Evolutionary conservation across 1,140 invertebrate genomes (phyloP), one percentile per base, ranked within the genome.

Genomic region (Centruroides vittatus): DNA sequence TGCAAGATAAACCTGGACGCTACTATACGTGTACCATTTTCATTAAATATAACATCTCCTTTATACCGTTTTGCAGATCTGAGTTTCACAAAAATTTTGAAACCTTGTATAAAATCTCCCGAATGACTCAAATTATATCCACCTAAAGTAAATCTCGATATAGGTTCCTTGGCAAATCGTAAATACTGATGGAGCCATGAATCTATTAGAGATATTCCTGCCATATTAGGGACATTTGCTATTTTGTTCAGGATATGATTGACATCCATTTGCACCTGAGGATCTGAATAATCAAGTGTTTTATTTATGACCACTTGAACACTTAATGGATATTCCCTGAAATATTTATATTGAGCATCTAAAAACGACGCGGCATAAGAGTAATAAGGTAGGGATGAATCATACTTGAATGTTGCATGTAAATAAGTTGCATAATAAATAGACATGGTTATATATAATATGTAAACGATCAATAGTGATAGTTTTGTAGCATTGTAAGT

Each of bases 111-210:
- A 70, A 93, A 94, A 12, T 76, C 76, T 53, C 78, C 73, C 75
- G 89, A 85, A 12, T 78, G 81, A n/a, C 82, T 80, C 34, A 92
- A 83, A 3, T 85, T 83, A 1, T 83, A 77, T 66, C 88, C 86
- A 3, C 86, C 72, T 1, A 67, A 58, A 36, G 66, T 63, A 5
- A 65, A 72, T 69, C 83, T 84, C 36, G 87, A 85, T 62, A 41
- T 41, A 6, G 41, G 41, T 41, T 81, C 75, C 9, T 82, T 81
- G 0, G 86, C 78, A 69, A 91, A 93, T 41, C 81, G 81, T 0
- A 89, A 74, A 69, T 92, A 95, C 49, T 83, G 84, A 57, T 89
- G 76, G 3, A 96, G 70, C 93, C 92, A 96, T 3, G 89, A 93
- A 72, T 93, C 89, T 0, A 89, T 90, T 69, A 90, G 93, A 0